A percentile compares a stretch with the other conserved stretches of the same genome.
Conservation (phyloP, 2,888 invertebrate species). For the Cheilosia variabilis region DNA sequence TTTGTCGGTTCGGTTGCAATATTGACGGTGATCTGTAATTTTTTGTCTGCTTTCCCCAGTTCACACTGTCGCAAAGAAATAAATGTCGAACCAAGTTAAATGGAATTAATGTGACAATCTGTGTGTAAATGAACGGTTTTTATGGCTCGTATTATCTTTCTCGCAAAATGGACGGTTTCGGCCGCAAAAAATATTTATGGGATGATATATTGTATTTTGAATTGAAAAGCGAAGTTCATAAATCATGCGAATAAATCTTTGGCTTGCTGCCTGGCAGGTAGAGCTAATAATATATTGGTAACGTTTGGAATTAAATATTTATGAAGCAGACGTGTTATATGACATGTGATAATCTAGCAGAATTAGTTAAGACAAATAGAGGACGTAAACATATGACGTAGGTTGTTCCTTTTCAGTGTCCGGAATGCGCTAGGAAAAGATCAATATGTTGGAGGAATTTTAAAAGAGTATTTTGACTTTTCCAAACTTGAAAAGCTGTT, state of each 20-base stretch:
- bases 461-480: too few relatives aligned
- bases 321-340: background rate
- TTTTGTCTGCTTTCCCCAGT: background rate
- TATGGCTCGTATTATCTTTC: conserved; percentile 14
- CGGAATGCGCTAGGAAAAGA: background rate
- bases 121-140: conserved; percentile 18
- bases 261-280: background rate
- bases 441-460: too few relatives aligned
- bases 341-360: background rate
- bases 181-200: background rate
- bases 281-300: background rate
- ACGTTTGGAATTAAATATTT: conserved; percentile 2
- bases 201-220: background rate
- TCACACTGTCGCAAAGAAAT: conserved; percentile 3
- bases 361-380: background rate
- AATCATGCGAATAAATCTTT: conserved; percentile 10
- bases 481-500: too few relatives aligned
- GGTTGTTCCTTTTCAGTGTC: background rate
- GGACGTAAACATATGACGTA: background rate
- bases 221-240: conserved; percentile 14
- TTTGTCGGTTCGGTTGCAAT: conserved; percentile 10
- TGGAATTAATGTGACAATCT: conserved; percentile 39
- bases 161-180: background rate
- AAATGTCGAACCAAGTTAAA: conserved; percentile 14
- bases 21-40: conserved; percentile 22